Evolutionary conservation across 53 echinoderm and acorn worm species (phyloP).

Genomic region (Apostichopus leukothele): DNA sequence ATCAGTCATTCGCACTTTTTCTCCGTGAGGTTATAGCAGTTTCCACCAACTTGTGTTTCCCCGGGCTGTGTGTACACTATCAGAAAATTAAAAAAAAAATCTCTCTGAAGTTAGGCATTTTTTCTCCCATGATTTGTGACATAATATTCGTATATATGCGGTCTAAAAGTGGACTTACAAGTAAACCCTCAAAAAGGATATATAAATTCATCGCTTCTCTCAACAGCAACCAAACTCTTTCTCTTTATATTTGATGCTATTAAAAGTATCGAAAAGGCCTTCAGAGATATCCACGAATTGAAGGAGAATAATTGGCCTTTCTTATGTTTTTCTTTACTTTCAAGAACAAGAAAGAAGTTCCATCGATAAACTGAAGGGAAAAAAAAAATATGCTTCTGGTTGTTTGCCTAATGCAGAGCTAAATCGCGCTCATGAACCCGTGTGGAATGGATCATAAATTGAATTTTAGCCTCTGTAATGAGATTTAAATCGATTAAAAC

Average conservation of each 20-base stretch:
- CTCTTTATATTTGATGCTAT: conserved; percentile 7
- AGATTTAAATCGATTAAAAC: conserved; percentile 47
- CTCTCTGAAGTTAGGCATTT: neutral
- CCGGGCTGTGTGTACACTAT: neutral
- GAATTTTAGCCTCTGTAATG: conserved; percentile 40
- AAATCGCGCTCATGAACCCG: conserved; percentile 44
- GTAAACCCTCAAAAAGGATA: neutral
- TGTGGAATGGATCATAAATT: conserved; percentile 34
- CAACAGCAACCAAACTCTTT: neutral
- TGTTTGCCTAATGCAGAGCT: conserved; percentile 35
- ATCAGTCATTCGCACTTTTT: neutral
- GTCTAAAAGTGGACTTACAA: conserved; percentile 11
- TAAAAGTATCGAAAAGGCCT: conserved; percentile 18
- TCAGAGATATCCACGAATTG: conserved; percentile 16
- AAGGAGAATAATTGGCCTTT: conserved; percentile 33
- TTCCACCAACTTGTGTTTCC: neutral
- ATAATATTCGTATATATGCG: neutral
- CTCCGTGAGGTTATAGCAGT: too few relatives aligned
- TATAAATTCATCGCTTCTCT: conserved; percentile 19
- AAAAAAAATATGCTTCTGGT: conserved; percentile 25
- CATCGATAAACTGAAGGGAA: conserved; percentile 18
- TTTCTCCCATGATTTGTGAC: conserved; percentile 4
- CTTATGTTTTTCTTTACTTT: conserved; percentile 3
- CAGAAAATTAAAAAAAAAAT: neutral
- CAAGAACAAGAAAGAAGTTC: conserved; percentile 23